Conservation (phyloP, 2,113 vertebrate species). For the Dascyllus trimaculatus region DNA sequence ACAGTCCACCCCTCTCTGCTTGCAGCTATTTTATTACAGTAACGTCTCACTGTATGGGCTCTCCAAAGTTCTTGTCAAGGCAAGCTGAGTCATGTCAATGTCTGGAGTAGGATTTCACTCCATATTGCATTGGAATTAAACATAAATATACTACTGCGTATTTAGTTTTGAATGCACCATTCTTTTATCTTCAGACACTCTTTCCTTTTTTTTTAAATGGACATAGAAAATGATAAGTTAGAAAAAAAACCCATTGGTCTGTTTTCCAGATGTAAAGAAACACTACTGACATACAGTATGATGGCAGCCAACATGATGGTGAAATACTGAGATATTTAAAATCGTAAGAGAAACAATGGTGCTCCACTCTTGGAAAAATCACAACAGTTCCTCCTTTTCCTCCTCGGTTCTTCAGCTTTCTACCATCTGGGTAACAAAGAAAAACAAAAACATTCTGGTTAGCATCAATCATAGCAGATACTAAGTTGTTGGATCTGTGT, state of each 20-base stretch:
- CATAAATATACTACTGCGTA: constrained; percentile 80
- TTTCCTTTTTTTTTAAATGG: constrained; percentile 62
- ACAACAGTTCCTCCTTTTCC: constrained; percentile 73
- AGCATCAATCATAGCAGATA: neutral
- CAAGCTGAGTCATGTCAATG: constrained; percentile 71
- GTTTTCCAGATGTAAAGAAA: constrained; percentile 88
- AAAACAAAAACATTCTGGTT: constrained; percentile 13
- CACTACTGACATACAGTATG: constrained; percentile 86
- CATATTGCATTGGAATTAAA: constrained; percentile 87
- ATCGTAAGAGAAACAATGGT: constrained; percentile 87
- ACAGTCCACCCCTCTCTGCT: constrained; percentile 87
- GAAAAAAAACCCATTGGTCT: constrained; percentile 78
- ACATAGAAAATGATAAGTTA: constrained; percentile 81
- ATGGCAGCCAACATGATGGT: constrained; percentile 90
- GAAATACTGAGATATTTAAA: constrained; percentile 91
- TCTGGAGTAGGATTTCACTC: constrained; percentile 74
- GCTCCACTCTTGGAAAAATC: constrained; percentile 84
- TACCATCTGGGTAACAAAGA: constrained; percentile 87
- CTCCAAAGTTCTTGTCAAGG: constrained; percentile 76
- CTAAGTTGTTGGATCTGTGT: neutral
- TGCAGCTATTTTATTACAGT: constrained; percentile 86
- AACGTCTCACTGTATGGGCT: constrained; percentile 77
- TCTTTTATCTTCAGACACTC: constrained; percentile 58
- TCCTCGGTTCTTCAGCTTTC: constrained; percentile 92
- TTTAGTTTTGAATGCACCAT: constrained; percentile 74